A percentile compares a stretch with the other conserved stretches of the same genome.
phyloP scores from a whole-genome alignment of 1,140 invertebrate species.

The Centruroides sculpturatus region DNA sequence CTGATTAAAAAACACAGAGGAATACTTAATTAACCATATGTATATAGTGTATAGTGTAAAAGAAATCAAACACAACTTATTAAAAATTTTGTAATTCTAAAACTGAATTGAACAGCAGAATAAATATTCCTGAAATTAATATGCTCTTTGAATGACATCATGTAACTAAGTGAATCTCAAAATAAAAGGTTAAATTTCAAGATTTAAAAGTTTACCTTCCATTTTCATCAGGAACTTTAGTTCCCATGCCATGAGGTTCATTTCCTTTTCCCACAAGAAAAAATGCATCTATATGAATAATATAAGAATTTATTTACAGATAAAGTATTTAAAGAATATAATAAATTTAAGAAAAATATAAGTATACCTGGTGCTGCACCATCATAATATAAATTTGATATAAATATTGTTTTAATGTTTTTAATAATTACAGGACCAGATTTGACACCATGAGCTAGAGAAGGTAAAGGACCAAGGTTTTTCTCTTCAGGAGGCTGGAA shows the following conservation, averaged over 20 bases:
- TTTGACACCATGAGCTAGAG: constrained; percentile 42
- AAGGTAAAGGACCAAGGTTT: constrained; percentile 13
- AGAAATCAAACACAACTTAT: too few species aligned
- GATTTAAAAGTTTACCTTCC: constrained; percentile 55
- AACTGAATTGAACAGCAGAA: too few species aligned
- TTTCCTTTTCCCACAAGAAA: constrained; percentile 79
- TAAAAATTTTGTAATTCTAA: too few species aligned
- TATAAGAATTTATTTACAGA: constrained; percentile 2
- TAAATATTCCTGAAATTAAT: too few species aligned
- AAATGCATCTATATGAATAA: constrained; percentile 43
- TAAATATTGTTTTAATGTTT: constrained; percentile 63
- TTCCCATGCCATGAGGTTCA: constrained; percentile 62
- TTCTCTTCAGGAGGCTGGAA: constrained; percentile 36
- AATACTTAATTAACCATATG: too few species aligned
- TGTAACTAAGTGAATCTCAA: too few species aligned
- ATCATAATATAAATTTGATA: constrained; percentile 57
- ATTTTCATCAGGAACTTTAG: constrained; percentile 72
- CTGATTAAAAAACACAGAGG: too few species aligned
- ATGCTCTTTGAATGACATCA: too few species aligned
- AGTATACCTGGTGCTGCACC: constrained; percentile 39
- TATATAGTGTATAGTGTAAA: too few species aligned
- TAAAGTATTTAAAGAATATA: too few species aligned
- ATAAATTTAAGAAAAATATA: neutral
- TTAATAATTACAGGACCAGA: constrained; percentile 58
- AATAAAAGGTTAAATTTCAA: too few species aligned